Base-by-base conservation (phyloP, 1,140 invertebrate genomes). In the Hyphantria cunea region DNA sequence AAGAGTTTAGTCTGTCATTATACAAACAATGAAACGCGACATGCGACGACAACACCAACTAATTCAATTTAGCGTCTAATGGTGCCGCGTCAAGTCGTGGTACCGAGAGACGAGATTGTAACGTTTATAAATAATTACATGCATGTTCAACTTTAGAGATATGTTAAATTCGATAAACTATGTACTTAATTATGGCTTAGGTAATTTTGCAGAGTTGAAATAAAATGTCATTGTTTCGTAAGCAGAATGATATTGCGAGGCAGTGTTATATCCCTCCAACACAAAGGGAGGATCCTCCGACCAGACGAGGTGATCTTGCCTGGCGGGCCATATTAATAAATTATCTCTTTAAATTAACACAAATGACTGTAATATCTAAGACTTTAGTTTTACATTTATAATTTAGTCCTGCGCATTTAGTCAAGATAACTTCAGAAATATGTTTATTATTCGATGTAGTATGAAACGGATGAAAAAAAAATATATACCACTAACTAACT, bases 21-120 rank as follows among this genome's bases (percentile, higher is more conserved):
- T 58, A 34, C 58, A 62, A 53, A 62, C 59, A 63, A 53, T 48
- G 41, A 63, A 42, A 9, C 60, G 42, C 42, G 60, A 53, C 60
- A 17, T 32, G 42, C 52, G 25, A 54, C 44, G 60, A 14, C 56
- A 60, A 63, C 51, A 49, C 33, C 50, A 42, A 15, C 44, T 63
- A 63, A 63, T 25, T 25, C 17, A 25, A 63, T 63, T 48, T 48
- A 17, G 31, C 44, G 32, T 44, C 60, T 63, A 54, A 54, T 52
- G 44, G 60, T 11, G 5, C 11, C 39, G 37, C 17, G 15, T 12
- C 33, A 41, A 15, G 31, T 42, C 44, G 4, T n/a, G 14, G 37
- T 31, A 9, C 11, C 34, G n/a, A 37, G 37, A 6, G 34, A 51
- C 6, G 42, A 42, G n/a, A 39, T 25, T n/a, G 37, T 39, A 9